These are phyloP conservation scores for Cryptoblepharus egeriae DNA, from an alignment of 2,797 vertebrate genomes.

Conservation along the genomic window DNA sequence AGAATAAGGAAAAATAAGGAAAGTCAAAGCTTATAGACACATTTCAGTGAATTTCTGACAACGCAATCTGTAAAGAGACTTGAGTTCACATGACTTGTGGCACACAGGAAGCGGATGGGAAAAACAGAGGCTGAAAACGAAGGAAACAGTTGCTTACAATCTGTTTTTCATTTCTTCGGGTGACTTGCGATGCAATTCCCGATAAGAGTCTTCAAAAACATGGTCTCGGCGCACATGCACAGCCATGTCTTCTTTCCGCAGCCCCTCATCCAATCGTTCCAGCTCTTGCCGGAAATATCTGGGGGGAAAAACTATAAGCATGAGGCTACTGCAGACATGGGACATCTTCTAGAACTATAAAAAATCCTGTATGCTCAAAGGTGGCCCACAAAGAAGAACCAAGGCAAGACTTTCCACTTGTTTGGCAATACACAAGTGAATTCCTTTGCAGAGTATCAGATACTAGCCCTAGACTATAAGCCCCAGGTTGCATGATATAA, in stretches of 20 bases:
- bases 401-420: not conserved
- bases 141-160: conserved; percentile 80
- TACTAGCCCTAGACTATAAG: no score
- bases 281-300: conserved; percentile 97
- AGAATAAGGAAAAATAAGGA: no score
- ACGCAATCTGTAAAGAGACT: not conserved
- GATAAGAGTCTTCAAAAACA: conserved; percentile 96
- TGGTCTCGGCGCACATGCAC: conserved; percentile 96
- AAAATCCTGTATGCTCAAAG: not conserved
- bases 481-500: no score
- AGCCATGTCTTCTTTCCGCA: conserved; percentile 96
- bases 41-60: not conserved
- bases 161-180: conserved; percentile 98
- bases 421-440: not conserved
- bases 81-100: no score
- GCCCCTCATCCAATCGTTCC: conserved; percentile 92
- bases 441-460: not conserved
- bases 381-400: not conserved
- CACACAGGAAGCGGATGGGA: not conserved
- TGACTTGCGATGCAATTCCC: conserved; percentile 94
- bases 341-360: not conserved
- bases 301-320: conserved; percentile 7
- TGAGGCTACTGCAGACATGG: not conserved
- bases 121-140: not conserved
- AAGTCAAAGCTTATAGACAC: no score